A percentile compares a stretch with the other conserved stretches of the same genome.
These are phyloP conservation scores for Drosophila carrolli DNA, from an alignment of 1,140 invertebrate species.

Conservation along the genomic window DNA sequence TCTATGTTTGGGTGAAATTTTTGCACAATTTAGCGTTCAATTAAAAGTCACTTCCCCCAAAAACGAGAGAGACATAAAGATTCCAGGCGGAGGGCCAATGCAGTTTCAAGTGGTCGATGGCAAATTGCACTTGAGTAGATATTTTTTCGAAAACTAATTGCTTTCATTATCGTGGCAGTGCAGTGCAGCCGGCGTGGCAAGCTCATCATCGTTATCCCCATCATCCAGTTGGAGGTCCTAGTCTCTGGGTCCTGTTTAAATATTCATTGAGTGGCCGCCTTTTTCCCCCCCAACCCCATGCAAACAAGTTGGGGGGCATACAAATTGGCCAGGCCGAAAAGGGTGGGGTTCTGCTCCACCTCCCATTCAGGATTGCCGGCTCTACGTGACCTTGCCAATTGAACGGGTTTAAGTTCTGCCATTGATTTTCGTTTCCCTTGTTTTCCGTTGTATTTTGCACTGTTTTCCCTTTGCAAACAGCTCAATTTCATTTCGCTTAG, in stretches of 20 bases:
- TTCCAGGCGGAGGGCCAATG: slow-evolving; percentile 24
- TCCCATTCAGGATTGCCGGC: slow-evolving; percentile 9
- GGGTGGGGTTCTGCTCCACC: not conserved
- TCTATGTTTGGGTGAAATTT: slow-evolving; percentile 33
- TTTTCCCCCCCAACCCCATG: slow-evolving; percentile 32
- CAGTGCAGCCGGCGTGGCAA: slow-evolving; percentile 29
- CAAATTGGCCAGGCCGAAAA: slow-evolving; percentile 68
- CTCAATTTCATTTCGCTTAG: slow-evolving; percentile 69
- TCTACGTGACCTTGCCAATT: slow-evolving; percentile 69
- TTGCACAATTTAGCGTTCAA: slow-evolving; percentile 72
- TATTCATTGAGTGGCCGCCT: slow-evolving; percentile 63
- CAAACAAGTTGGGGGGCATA: slow-evolving; percentile 74
- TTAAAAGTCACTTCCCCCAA: slow-evolving; percentile 58
- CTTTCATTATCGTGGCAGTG: slow-evolving; percentile 67
- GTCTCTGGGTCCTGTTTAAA: slow-evolving; percentile 59
- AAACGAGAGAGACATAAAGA: not conserved
- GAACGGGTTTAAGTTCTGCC: slow-evolving; percentile 56
- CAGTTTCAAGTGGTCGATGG: slow-evolving; percentile 55
- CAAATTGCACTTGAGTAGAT: slow-evolving; percentile 61
- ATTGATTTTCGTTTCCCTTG: slow-evolving; percentile 74
- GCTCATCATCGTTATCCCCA: slow-evolving; percentile 17
- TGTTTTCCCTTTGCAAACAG: slow-evolving; percentile 65
- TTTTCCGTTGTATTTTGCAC: slow-evolving; percentile 64
- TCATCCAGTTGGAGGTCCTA: slow-evolving; percentile 16
- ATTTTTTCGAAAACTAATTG: slow-evolving; percentile 69